phyloP scores from a whole-genome alignment of 37 sponge, comb jelly and placozoan species.

The Tethya wilhelma region DNA sequence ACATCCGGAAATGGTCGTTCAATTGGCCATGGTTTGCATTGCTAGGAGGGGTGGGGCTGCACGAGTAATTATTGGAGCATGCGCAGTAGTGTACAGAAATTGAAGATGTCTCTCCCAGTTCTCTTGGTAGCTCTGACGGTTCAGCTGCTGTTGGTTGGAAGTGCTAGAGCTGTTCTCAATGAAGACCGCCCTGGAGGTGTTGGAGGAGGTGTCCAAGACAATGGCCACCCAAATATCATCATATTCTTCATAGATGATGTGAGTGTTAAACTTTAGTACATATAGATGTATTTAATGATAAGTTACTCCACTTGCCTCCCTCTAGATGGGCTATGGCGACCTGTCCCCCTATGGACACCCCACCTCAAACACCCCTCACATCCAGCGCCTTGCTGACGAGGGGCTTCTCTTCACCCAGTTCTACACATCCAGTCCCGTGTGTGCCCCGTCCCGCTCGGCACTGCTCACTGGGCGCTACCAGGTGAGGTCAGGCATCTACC shows the following conservation, averaged over 20 bases:
- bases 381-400: conserved; percentile 33
- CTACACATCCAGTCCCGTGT: conserved; percentile 53
- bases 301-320: neutral
- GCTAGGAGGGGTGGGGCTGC: too few species aligned
- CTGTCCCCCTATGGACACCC: conserved; percentile 60
- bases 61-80: neutral
- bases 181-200: too few species aligned
- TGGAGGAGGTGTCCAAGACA: neutral
- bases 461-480: conserved; percentile 74
- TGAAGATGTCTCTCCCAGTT: neutral
- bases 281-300: neutral
- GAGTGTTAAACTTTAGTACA: conserved; percentile 5
- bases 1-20: too few species aligned
- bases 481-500: conserved; percentile 61
- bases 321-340: conserved; percentile 71
- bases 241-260: conserved; percentile 69
- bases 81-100: neutral
- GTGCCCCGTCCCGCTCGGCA: conserved; percentile 63
- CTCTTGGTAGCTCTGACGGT: neutral
- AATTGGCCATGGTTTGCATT: too few species aligned
- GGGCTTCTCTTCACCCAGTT: conserved; percentile 63
- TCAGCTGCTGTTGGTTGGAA: neutral
- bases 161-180: neutral
- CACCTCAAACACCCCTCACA: conserved; percentile 53
- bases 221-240: conserved; percentile 48